Conservation (phyloP, 2,113 vertebrate species). For the Coregonus clupeaformis region DNA sequence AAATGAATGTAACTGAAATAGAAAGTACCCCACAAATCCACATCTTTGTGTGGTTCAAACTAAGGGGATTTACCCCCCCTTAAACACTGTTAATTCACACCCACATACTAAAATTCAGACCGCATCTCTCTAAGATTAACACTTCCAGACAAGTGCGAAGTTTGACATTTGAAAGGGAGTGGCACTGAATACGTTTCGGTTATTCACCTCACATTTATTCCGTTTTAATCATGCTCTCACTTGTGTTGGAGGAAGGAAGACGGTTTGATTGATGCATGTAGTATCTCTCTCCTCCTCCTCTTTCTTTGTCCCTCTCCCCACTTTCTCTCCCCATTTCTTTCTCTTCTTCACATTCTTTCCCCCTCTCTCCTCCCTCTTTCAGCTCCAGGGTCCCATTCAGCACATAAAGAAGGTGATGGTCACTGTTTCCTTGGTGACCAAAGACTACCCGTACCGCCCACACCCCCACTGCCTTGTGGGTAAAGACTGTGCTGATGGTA, state of each 20-base stretch:
- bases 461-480: conserved; percentile 94
- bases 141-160: background rate
- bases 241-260: background rate
- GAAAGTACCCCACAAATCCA: conserved; percentile 58
- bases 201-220: background rate
- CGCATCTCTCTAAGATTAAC: background rate
- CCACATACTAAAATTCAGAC: background rate
- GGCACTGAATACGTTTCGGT: background rate
- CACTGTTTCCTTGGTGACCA: conserved; percentile 87
- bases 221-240: background rate
- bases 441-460: conserved; percentile 86
- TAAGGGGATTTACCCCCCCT: conserved; percentile 31
- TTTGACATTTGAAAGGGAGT: background rate
- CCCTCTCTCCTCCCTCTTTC: conserved; percentile 8
- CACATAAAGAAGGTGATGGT: conserved; percentile 78
- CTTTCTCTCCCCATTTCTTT: background rate
- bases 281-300: background rate
- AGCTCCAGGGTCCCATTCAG: conserved; percentile 74
- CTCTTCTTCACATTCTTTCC: background rate
- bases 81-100: background rate
- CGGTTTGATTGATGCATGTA: background rate
- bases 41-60: conserved; percentile 20
- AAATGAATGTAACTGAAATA: conserved; percentile 30
- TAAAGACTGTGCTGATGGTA: conserved; percentile 83
- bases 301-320: background rate